phyloP scores from a whole-genome alignment of 1,140 invertebrate species.

The Rhizoglyphus robini region DNA sequence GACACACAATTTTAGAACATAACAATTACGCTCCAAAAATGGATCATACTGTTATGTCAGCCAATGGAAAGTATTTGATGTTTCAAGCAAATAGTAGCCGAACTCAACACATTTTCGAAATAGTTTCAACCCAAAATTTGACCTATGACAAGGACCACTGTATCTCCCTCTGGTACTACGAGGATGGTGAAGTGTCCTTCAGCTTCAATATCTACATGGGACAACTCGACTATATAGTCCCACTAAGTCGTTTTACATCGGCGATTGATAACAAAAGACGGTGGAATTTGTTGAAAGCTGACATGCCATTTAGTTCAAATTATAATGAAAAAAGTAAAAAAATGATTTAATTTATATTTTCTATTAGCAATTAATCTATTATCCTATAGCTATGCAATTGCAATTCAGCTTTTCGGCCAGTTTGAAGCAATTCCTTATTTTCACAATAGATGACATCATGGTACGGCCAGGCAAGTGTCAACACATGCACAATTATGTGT shows the following conservation, averaged over 20 bases:
- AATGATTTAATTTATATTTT: neutral
- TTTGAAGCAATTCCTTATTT: neutral
- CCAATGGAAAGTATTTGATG: neutral
- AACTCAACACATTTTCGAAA: neutral
- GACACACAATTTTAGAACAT: neutral
- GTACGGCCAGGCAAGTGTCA: neutral
- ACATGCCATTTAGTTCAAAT: neutral
- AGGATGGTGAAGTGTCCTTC: conserved; percentile 4
- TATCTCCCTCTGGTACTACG: neutral
- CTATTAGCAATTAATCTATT: neutral
- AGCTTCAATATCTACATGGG: neutral
- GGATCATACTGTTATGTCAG: neutral
- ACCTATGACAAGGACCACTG: neutral
- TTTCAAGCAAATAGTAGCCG: neutral
- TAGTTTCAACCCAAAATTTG: neutral
- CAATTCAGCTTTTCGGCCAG: neutral
- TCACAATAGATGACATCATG: conserved; percentile 20
- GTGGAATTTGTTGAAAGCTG: neutral
- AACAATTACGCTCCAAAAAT: neutral
- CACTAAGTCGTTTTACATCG: neutral
- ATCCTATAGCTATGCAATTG: neutral
- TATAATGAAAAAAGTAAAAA: neutral
- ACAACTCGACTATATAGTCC: too few species aligned
- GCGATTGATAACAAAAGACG: neutral
- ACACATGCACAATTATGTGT: neutral